Base-by-base conservation (phyloP, 2,797 vertebrate species). In the Chelmon rostratus region DNA sequence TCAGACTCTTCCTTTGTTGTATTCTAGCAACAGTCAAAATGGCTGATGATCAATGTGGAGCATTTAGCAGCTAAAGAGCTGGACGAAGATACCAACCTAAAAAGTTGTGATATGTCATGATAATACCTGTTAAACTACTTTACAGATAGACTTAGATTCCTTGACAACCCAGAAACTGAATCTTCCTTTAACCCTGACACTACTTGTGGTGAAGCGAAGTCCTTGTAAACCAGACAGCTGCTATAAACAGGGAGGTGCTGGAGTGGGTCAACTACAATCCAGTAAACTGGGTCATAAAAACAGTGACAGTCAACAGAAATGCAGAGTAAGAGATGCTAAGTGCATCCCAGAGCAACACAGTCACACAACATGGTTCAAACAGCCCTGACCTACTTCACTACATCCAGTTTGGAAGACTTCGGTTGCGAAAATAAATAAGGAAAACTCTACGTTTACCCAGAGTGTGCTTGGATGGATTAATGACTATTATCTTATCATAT, bases 261-360 rank as follows among this genome's bases (percentile, higher is more conserved):
- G 8, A 73, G 23, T 79, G 72, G 79, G 84, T 91, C 85, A 85
- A 80, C 76, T 66, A 73, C 21, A 81, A 82, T 23, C 54, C 78
- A 84, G 73, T 91, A 70, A 91, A 87, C 31, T 33, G 49, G 28
- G 84, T 84, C 74, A 78, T 93, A 91, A 94, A 94, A 89, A 81
- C 81, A 82, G 73, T 71, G 64, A 31, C 31, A 76, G 75, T 76
- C 66, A 88, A 87, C 82, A 91, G 57, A 82, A 83, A 91, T 69
- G 72, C 44, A 81, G 73, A 78, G 68, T 44, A 79, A 74, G 77
- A 83, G 77, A 82, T 78, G 63, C 84, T 66, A 18, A 18, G 46
- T 59, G 89, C 56, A 88, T 83, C 92, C 91, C 88, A 52, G 84
- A 86, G 93, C 91, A 95, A 94, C 93, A 81, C n/a, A 42, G 62